Evolutionary conservation across 2,888 invertebrate species (phyloP), one percentile per base, ranked within the genome.

Genomic region (Adelognathus sp.): DNA sequence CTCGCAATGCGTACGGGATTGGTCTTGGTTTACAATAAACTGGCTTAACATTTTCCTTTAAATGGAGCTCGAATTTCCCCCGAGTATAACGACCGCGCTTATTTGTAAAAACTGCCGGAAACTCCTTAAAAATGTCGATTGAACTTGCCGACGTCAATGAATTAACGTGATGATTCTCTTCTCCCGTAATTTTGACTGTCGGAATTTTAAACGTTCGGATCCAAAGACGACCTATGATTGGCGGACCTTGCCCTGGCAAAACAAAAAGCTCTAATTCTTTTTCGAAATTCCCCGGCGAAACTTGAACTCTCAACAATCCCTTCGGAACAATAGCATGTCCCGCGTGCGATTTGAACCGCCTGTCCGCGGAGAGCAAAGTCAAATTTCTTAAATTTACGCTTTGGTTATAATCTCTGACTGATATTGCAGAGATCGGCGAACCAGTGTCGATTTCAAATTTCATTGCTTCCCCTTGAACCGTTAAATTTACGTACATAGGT

Each of bases 1-100:
- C 64, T 18, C 64, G 75, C 9, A 87, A 31, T 1, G 86, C 83
- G 46, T 83, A 87, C 1, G 87, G 86, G 1, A 88, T 58, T 0
- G 86, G 85, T 14, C 83, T 58, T 6, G 84, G 77, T 21, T 85
- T 82, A 41, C 66, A 64, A 58, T 71, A 75, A 9, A 75, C 52
- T 7, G 83, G 78, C 16, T 74, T 44, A 9, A 63, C 76, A 36
- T 75, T 63, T 11, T 76, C 72, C 61, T 82, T 80, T 9, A 82
- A 24, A 16, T 73, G 18, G 1, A 84, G 39, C 27, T 54, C 70
- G 18, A 81, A 70, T 70, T 79, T 66, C 0, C 44, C 18, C 16
- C 46, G 44, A 1, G 5, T 75, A 33, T 81, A 83, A 1, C 41
- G 67, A 6, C 81, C 83, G 14, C 81, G 46, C 21, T 70, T 33